Percentiles rank a stretch among this genome's conserved stretches.
These are phyloP conservation scores for Onychorhynchus coronatus DNA, from an alignment of 2,113 vertebrate genomes.

Conservation along the genomic window DNA sequence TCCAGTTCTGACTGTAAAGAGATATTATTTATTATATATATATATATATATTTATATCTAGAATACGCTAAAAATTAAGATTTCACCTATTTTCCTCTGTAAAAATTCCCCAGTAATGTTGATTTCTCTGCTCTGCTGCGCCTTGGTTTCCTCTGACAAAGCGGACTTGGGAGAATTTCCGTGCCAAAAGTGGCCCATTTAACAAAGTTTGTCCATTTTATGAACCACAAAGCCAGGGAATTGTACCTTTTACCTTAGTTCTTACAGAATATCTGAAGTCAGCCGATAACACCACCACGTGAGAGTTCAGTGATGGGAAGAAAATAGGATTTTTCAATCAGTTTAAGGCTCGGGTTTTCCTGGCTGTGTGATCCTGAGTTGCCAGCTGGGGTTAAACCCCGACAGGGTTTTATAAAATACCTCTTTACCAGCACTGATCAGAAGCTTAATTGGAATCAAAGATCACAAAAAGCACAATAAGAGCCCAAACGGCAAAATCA, in stretches of 20 bases:
- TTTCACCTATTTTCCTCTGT: background rate
- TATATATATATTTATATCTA: background rate
- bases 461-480: background rate
- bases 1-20: constrained; percentile 46
- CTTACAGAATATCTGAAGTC: background rate
- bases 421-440: background rate
- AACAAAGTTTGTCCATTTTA: background rate
- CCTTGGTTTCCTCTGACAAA: background rate
- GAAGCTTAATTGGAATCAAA: background rate
- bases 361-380: background rate
- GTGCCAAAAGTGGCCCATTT: background rate
- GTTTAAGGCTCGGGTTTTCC: background rate
- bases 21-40: background rate
- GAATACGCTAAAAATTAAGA: background rate
- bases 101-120: background rate
- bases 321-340: background rate
- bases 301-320: background rate
- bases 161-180: background rate
- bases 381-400: background rate
- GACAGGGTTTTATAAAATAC: background rate
- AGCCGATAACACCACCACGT: background rate
- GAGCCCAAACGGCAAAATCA: background rate
- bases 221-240: background rate
- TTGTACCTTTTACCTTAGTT: background rate
- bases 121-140: background rate